Conservation (phyloP, 2,113 vertebrate species). For the Andinoacara biseriatus region DNA sequence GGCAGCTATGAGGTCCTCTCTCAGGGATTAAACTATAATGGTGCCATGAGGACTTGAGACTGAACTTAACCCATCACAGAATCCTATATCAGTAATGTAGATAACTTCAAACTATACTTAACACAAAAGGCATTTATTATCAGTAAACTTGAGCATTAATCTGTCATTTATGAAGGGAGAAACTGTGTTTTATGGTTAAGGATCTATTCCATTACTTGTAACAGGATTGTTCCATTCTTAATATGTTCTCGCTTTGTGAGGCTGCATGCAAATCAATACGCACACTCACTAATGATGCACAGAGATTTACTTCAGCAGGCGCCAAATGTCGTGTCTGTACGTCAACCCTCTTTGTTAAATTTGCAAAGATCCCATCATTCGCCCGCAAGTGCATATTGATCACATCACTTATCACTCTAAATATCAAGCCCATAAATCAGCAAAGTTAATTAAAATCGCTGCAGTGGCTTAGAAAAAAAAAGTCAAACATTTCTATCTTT, state of each 20-base stretch:
- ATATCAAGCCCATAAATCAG: slow-evolving; percentile 39
- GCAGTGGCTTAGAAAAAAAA: slow-evolving; percentile 1
- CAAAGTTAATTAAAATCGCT: slow-evolving; percentile 40
- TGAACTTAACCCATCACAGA: slow-evolving; percentile 1
- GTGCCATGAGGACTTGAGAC: neutral
- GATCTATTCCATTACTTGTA: slow-evolving; percentile 23
- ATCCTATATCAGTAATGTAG: neutral
- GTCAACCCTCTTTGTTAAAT: slow-evolving; percentile 1
- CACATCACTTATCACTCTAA: neutral
- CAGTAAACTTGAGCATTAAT: neutral
- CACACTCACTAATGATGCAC: slow-evolving; percentile 1
- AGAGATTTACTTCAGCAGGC: neutral
- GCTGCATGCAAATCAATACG: neutral
- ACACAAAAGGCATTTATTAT: slow-evolving; percentile 8
- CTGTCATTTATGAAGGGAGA: neutral
- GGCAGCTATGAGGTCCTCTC: neutral
- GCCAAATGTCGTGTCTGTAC: slow-evolving; percentile 7
- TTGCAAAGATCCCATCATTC: neutral
- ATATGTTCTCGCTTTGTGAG: neutral
- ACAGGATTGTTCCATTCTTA: slow-evolving; percentile 11
- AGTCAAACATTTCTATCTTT: neutral
- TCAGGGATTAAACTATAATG: neutral
- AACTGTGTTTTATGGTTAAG: slow-evolving; percentile 2
- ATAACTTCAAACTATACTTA: neutral
- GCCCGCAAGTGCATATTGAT: slow-evolving; percentile 27